Conservation (phyloP, 2,113 vertebrate species). For the Caretta caretta region DNA sequence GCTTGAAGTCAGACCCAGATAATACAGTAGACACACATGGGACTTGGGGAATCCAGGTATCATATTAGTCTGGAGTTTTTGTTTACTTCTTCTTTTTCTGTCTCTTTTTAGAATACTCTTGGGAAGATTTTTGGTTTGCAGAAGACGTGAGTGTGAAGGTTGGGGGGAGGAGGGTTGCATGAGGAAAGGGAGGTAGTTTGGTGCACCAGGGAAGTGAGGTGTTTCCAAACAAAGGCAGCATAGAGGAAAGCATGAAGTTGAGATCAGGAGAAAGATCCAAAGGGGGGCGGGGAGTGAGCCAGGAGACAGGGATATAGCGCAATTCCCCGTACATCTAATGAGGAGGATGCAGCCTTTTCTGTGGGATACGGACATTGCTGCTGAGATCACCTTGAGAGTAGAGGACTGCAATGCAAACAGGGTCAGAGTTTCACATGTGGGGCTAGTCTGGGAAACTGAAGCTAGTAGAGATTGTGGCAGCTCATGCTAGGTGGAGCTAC, state of each 20-base stretch:
- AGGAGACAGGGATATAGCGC: background rate
- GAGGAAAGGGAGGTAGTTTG: accelerated
- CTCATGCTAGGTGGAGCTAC: background rate
- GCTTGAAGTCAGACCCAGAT: background rate
- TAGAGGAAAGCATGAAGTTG: background rate
- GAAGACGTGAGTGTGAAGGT: background rate
- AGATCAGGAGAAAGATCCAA: accelerated
- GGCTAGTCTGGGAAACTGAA: background rate
- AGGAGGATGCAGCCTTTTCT: accelerated
- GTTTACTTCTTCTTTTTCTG: background rate
- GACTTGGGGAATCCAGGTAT: background rate
- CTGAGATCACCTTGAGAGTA: background rate
- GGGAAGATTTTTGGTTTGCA: background rate
- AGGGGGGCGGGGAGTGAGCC: background rate
- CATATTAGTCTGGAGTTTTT: background rate
- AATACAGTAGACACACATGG: accelerated
- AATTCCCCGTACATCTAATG: background rate
- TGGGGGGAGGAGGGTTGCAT: too few species aligned
- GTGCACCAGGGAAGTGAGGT: background rate
- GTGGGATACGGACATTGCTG: accelerated
- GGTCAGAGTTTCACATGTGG: background rate
- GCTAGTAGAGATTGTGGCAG: too few species aligned
- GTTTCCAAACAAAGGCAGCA: accelerated
- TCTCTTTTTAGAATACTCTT: background rate
- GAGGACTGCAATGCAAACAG: background rate